Conservation (phyloP, 2,797 vertebrate species). For the Intellagama lesueurii region DNA sequence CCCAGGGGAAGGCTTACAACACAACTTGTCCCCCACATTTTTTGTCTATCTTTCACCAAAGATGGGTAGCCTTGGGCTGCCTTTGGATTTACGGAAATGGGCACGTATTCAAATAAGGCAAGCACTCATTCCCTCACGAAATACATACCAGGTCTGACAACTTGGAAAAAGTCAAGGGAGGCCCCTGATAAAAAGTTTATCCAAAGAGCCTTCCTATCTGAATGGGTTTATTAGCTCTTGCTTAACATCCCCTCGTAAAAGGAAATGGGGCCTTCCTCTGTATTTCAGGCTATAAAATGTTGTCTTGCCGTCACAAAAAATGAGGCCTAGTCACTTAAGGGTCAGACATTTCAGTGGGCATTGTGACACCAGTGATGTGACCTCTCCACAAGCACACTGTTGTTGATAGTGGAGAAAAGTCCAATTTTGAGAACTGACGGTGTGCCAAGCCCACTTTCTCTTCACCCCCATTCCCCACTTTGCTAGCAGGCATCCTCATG, state of each 20-base stretch:
- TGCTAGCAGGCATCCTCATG: too few relatives aligned
- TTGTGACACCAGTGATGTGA: not conserved
- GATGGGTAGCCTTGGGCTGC: not conserved
- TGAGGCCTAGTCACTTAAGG: not conserved
- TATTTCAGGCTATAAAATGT: not conserved
- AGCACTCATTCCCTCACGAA: not conserved
- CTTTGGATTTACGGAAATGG: not conserved
- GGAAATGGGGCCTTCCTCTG: not conserved
- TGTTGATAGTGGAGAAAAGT: too few relatives aligned
- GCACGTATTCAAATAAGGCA: not conserved
- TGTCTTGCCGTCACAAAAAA: not conserved
- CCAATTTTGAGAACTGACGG: not conserved
- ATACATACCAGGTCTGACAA: not conserved
- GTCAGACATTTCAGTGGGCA: not conserved
- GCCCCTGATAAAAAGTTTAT: not conserved
- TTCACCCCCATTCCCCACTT: too few relatives aligned
- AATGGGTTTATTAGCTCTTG: conserved; percentile 9
- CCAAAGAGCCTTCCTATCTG: not conserved
- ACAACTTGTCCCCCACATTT: not conserved
- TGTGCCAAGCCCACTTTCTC: not conserved
- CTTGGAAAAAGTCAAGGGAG: not conserved
- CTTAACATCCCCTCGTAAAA: conserved; percentile 16
- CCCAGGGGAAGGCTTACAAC: not conserved
- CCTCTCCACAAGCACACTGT: too few relatives aligned
- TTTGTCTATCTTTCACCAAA: conserved; percentile 1